Base-by-base conservation (phyloP, 1,140 invertebrate species). In the Drosophila tristis region DNA sequence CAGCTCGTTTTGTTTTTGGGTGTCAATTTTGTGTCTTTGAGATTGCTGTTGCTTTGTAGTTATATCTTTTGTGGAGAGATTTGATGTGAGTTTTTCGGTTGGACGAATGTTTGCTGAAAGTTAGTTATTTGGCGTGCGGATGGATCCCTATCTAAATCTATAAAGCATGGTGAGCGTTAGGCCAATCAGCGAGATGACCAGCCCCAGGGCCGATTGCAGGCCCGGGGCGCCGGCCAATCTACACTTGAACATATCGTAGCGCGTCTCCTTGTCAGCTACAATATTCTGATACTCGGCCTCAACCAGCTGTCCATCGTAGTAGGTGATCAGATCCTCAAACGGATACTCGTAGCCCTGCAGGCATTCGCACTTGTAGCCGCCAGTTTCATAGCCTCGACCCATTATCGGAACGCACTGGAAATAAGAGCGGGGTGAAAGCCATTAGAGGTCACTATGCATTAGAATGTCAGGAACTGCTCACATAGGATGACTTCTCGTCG, bases 341-440 rank as follows among this genome's bases (percentile, higher is more conserved):
- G 98, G 98, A 94, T 99, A 99, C 91, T 99, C 98, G 90, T 95
- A 99, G 25, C 98, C 98, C 93, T 99, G 98, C 56, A 97, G 95
- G 91, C 98, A 99, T 92, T 99, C 98, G 92, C 98, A 99, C 93
- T 99, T 99, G 93, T 99, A 99, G n/a, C 97, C 97, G 54, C 98
- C 98, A 11, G 95, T 95, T 73, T 98, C 96, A 92, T 97, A 98
- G 49, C 97, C 97, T 91, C 97, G 94, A 13, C 98, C 98, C 76
- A 97, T 94, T 66, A 99, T 96, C 11, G 98, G 97, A 20, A 98
- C 97, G 92, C 98, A 99, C 97, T 99, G 93, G 35, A 94, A 94
- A 74, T 70, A 48, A 0, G 51, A n/a, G 31, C 8, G 7, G 8
- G 31, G 8, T 9, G 8, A 31, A 9, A 31, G 43, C 9, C 6